These are phyloP conservation scores for Psittacula cyanocephala DNA, from an alignment of 2,113 vertebrate species.

Conservation along the genomic window DNA sequence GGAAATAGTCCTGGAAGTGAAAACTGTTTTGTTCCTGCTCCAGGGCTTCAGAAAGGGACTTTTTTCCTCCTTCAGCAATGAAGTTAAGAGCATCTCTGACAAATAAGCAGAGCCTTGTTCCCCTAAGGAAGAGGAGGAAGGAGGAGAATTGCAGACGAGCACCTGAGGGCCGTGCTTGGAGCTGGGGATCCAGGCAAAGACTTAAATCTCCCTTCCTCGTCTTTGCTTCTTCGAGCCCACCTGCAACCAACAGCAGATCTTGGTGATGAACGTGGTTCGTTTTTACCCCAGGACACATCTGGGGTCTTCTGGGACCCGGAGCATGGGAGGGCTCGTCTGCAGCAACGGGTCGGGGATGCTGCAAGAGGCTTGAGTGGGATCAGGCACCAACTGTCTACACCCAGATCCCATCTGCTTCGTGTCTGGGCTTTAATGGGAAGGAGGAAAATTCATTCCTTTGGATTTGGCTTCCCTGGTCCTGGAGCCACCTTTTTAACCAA, in stretches of 20 bases:
- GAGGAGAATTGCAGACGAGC: neutral
- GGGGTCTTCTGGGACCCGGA: neutral
- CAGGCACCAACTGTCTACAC: neutral
- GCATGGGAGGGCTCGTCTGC: accelerated
- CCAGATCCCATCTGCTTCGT: too few relatives aligned
- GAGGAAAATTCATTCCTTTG: neutral
- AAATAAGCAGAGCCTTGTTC: neutral
- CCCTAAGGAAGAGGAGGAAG: neutral
- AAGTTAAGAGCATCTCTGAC: neutral
- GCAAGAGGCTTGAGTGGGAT: neutral
- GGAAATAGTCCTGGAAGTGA: neutral
- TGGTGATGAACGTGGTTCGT: accelerated
- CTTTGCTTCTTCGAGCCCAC: neutral
- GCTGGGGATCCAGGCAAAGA: neutral
- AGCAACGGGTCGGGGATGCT: neutral
- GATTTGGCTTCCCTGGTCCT: neutral
- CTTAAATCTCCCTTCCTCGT: neutral
- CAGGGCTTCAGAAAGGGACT: neutral
- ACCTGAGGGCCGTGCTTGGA: accelerated
- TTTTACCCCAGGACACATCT: neutral
- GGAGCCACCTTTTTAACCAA: neutral
- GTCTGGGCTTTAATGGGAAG: neutral
- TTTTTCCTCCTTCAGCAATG: neutral
- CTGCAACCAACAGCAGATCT: neutral
- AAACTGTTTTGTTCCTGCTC: neutral